Evolutionary conservation across 2,888 invertebrate species (phyloP), one percentile per base, ranked within the genome.

Genomic region (Trissonchulus latispiculum): DNA sequence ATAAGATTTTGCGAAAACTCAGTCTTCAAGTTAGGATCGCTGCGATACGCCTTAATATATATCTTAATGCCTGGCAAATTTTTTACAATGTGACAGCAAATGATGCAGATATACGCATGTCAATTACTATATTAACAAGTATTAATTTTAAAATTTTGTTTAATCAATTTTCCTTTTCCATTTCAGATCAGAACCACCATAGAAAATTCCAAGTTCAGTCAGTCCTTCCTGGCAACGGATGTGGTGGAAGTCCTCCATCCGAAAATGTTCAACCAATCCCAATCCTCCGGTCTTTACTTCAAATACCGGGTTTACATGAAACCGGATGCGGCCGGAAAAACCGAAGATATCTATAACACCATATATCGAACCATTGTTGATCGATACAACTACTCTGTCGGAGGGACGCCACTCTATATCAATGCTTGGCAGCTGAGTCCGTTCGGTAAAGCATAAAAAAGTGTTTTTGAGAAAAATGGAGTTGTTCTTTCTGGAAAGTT

Each of bases 211-310:
- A 78, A 29, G 15, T 61, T 66, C 36, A 36, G 33, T 15, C 72
- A 66, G 29, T 74, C 79, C 32, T 82, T 80, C 74, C 79, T 81
- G 28, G 78, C 76, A 75, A 79, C 80, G 32, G 76, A 79, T 71
- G 79, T 80, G 32, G 75, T 77, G 62, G 81, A 78, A 74, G 79
- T 82, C 73, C 79, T 79, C 23, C 82, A 82, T 73, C 82, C 82
- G 32, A 79, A 80, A 77, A 80, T 80, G 0, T 78, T 80, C 70
- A 82, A 82, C 77, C 79, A 79, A 76, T 78, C 78, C 0, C 82
- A 81, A 81, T 76, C 77, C 62, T 77, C 81, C 75, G 82, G 82
- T 32, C 76, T 82, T 23, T 75, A 82, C 66, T 78, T 82, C 76
- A 80, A 82, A 74, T 81, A 74, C 61, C 77, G 79, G 59, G 78